These are phyloP conservation scores for Poeciliopsis paucimaculata DNA, from an alignment of 2,797 vertebrate genomes.

Conservation along the genomic window DNA sequence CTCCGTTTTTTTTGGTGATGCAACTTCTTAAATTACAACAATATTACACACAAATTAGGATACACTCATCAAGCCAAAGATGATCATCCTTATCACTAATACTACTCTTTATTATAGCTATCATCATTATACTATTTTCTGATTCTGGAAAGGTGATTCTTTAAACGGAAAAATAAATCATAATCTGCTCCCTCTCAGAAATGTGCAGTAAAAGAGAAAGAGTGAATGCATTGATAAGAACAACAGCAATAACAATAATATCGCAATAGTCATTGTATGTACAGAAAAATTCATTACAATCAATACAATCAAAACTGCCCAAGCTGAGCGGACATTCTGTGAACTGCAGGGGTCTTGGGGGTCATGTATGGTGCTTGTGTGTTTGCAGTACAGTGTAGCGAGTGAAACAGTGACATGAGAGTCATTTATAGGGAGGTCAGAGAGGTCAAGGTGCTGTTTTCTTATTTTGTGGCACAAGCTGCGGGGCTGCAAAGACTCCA, in stretches of 20 bases:
- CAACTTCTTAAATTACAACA: slow-evolving; percentile 84
- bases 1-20: slow-evolving; percentile 76
- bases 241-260: slow-evolving; percentile 80
- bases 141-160: slow-evolving; percentile 68
- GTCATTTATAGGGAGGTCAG: slow-evolving; percentile 54
- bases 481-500: slow-evolving; percentile 49
- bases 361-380: slow-evolving; percentile 55
- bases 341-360: slow-evolving; percentile 77
- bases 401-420: slow-evolving; percentile 55
- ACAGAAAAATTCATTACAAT: slow-evolving; percentile 83
- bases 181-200: slow-evolving; percentile 67
- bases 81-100: slow-evolving; percentile 81
- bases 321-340: slow-evolving; percentile 86
- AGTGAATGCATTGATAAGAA: slow-evolving; percentile 68
- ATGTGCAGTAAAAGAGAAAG: slow-evolving; percentile 72
- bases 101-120: slow-evolving; percentile 69
- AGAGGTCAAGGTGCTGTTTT: slow-evolving; percentile 45
- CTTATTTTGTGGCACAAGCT: slow-evolving; percentile 38
- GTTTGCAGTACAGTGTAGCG: slow-evolving; percentile 50
- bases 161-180: slow-evolving; percentile 62
- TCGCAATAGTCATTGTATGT: slow-evolving; percentile 80
- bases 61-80: slow-evolving; percentile 84
- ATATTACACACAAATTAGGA: slow-evolving; percentile 84
- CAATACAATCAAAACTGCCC: slow-evolving; percentile 88
- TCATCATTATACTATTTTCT: slow-evolving; percentile 69